Evolutionary conservation across 2,888 invertebrate species (phyloP), one percentile per base, ranked within the genome.

Genomic region (Orchestes rusci): DNA sequence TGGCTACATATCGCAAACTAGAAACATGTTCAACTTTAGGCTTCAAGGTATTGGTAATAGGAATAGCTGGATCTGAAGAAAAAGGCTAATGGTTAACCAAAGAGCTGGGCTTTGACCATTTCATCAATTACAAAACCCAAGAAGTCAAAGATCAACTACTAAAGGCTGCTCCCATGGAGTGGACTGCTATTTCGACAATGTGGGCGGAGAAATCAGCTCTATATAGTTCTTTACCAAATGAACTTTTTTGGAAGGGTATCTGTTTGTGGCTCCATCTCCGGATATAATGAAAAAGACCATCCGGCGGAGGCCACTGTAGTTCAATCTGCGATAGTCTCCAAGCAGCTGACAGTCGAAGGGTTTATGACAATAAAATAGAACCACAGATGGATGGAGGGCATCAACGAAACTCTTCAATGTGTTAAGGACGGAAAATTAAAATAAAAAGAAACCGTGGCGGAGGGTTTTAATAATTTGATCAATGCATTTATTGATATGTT

Each of bases 111-210:
- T 84, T 83, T 58, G 80, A 86, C 60, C 64, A 69, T 51, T 80
- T 76, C 4, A 79, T 79, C 51, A 85, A 86, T 67, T 86, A 86
- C 64, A 86, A 84, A 65, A 78, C 72, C 2, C 69, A 66, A 3
- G 62, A 79, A 56, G 56, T 80, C 35, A 61, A 63, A 1, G 59
- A 70, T 37, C 74, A 73, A 27, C 65, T 86, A 12, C 73, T 72
- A 50, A 67, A 76, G 61, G 68, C 67, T 39, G 81, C 82, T 7
- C 81, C 84, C 0, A 80, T 15, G 84, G 84, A 2, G 66, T 85
- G 0, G 83, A 86, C 59, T 80, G 82, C 58, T 86, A 81, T 58
- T 86, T 84, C 60, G 86, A 86, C 61, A 86, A 85, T 64, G 85
- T 38, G 34, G 84, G 84, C 16, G 84, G 84, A 30, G 77, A 79